These are phyloP conservation scores for Pristiophorus japonicus DNA, from an alignment of 2,113 vertebrate species.

Conservation along the genomic window DNA sequence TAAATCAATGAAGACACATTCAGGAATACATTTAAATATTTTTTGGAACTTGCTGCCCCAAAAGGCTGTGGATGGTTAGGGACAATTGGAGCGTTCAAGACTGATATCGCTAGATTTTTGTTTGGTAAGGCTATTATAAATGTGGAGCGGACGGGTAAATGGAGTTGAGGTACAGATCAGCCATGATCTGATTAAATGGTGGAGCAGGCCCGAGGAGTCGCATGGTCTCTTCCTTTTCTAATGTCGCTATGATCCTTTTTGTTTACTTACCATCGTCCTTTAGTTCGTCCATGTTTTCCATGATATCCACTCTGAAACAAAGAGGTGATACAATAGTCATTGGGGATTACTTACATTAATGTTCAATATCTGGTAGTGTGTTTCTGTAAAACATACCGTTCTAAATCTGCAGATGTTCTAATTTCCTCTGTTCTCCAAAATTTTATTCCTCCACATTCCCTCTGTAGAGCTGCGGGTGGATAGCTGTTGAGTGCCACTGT, in stretches of 20 bases:
- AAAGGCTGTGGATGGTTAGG: not conserved
- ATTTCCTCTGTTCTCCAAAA: not conserved
- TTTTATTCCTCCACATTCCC: constrained; percentile 42
- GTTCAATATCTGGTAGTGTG: not conserved
- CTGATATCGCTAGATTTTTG: not conserved
- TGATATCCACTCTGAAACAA: not conserved
- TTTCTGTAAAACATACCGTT: not conserved
- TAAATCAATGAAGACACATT: not conserved
- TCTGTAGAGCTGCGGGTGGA: constrained; percentile 44
- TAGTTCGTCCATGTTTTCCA: not conserved
- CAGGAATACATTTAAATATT: not conserved
- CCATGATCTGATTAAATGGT: not conserved
- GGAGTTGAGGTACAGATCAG: not conserved
- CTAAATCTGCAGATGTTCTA: not conserved
- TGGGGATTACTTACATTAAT: not conserved
- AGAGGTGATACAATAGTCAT: not conserved
- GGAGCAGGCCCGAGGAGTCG: not conserved
- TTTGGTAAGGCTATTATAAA: not conserved
- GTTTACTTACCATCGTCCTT: not conserved
- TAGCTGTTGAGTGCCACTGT: constrained; percentile 52
- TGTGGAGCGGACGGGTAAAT: not conserved
- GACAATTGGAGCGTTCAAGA: not conserved
- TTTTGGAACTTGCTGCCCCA: not conserved
- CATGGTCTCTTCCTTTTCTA: not conserved
- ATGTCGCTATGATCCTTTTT: not conserved